These are phyloP conservation scores for Hydrolagus affinis DNA, from an alignment of 2,113 vertebrate genomes.

Conservation along the genomic window DNA sequence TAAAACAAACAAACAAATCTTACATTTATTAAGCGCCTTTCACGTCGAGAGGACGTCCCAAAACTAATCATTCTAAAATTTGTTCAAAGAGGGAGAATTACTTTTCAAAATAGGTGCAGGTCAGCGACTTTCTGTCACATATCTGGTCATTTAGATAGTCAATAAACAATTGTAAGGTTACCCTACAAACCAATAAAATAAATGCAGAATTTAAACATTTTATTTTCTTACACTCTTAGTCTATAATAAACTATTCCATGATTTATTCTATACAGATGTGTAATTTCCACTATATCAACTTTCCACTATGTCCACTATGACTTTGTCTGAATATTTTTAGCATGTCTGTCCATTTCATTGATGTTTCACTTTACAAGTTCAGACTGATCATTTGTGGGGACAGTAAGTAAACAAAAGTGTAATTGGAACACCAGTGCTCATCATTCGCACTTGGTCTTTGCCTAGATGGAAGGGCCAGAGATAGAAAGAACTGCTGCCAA, in stretches of 20 bases:
- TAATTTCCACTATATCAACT: slow-evolving; percentile 12
- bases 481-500: not conserved
- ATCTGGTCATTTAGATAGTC: not conserved
- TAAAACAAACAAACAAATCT: not conserved
- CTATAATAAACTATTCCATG: not conserved
- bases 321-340: not conserved
- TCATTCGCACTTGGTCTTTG: not conserved
- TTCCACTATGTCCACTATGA: not conserved
- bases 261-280: not conserved
- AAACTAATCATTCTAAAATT: not conserved
- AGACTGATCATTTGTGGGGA: slow-evolving; percentile 4
- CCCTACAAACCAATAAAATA: not conserved
- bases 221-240: not conserved
- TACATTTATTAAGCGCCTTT: no score
- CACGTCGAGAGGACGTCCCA: no score
- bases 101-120: not conserved
- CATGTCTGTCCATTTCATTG: not conserved
- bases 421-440: not conserved
- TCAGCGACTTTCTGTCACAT: not conserved
- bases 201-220: not conserved
- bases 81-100: not conserved
- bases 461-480: not conserved
- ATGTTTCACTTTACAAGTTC: not conserved
- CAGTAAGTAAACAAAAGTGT: not conserved
- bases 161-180: not conserved